Evolutionary conservation across 2,888 invertebrate genomes (phyloP), one percentile per base, ranked within the genome.

Genomic region (Choristoneura rosaceana): DNA sequence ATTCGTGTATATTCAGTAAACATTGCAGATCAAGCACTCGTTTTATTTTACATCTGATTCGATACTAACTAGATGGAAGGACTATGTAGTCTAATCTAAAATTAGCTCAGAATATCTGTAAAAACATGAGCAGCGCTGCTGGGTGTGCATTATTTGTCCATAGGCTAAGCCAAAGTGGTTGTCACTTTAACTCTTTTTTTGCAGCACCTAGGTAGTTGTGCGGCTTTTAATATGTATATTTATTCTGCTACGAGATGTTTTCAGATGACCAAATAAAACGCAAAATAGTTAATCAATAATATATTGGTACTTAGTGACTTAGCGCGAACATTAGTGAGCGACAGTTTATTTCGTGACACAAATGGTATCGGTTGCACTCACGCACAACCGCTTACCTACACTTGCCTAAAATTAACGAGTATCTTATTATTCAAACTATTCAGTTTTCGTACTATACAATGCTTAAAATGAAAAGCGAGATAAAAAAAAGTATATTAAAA

Each of bases 1-100:
- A 90, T 89, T 89, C 81, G 87, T 87, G 86, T 90, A 88, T 91
- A 90, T 90, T 90, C 89, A 91, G 81, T 90, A 91, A 92, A 91
- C 84, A 86, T 81, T 85, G 82, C 83, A 84, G 80, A 83, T 73
- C 79, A 78, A 63, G 47, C 60, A 7, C 38, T 66, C 69, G 80
- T 84, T 86, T 84, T 77, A 83, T 85, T 84, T 79, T 55, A 55
- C 25, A n/a, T 52, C n/a, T 17, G 10, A 52, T 4, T 25, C 5
- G 2, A 10, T 25, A 12, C 10, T 25, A 1, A 4, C 17, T 25
- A 4, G 25, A 55, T 25, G 0, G 25, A 17, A 25, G 2, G 17
- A 55, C 12, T 10, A 3, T 4, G 25, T 25, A 10, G 55, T 17
- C 38, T 38, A 38, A 38, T 4, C 38, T 38, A 38, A 38, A 38